Evolutionary conservation across 2,888 invertebrate genomes (phyloP).

Genomic region (Leptogaster cylindrica): DNA sequence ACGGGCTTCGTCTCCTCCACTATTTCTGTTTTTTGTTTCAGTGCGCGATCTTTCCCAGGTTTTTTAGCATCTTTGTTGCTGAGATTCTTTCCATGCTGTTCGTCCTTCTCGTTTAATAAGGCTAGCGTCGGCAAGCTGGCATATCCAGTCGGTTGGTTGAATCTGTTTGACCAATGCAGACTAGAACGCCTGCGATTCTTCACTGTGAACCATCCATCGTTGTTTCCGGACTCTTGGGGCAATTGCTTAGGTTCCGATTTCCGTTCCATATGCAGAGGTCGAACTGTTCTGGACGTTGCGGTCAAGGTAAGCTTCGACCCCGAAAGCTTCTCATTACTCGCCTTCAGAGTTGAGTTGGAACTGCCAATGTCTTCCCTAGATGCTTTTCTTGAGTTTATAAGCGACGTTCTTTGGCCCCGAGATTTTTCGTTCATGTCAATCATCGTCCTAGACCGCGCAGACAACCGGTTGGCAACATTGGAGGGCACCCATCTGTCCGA

Average conservation of each 20-base stretch:
- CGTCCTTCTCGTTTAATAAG: conserved; percentile 59
- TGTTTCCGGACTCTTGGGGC: conserved; percentile 51
- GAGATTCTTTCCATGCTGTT: conserved; percentile 47
- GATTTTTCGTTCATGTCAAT: conserved; percentile 56
- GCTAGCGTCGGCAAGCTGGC: conserved; percentile 79
- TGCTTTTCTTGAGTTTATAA: conserved; percentile 50
- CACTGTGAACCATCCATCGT: conserved; percentile 91
- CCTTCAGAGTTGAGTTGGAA: conserved; percentile 60
- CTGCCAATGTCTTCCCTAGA: conserved; percentile 59
- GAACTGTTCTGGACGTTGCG: conserved; percentile 46
- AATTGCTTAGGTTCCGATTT: conserved; percentile 57
- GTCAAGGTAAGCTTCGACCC: conserved; percentile 56
- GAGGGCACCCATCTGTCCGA: conserved; percentile 52
- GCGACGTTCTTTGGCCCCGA: conserved; percentile 38
- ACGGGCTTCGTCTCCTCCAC: conserved; percentile 16
- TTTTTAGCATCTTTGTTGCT: conserved; percentile 42
- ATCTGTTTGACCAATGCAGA: conserved; percentile 77
- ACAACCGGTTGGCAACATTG: conserved; percentile 57
- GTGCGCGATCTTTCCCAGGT: conserved; percentile 12
- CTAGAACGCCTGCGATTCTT: conserved; percentile 75
- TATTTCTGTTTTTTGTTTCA: conserved; percentile 38
- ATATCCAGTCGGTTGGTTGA: conserved; percentile 82
- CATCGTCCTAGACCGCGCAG: conserved; percentile 61
- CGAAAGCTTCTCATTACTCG: conserved; percentile 58
- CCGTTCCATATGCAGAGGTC: conserved; percentile 50